Evolutionary conservation across 2,888 invertebrate genomes (phyloP).

Genomic region (Camponotus fellah): DNA sequence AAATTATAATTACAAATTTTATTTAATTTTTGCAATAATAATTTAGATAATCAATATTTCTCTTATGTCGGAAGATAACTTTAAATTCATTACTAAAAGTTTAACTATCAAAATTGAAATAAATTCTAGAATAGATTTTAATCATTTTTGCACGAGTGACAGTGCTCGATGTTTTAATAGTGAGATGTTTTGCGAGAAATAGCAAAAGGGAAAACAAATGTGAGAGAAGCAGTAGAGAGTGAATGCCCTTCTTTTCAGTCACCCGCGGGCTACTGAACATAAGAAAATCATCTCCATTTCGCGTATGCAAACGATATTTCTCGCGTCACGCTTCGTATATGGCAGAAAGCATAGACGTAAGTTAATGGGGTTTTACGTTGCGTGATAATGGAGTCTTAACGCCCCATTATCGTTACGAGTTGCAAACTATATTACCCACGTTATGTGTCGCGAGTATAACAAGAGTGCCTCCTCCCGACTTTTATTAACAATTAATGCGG

Average conservation of each 20-base stretch:
- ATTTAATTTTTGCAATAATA: background rate
- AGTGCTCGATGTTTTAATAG: background rate
- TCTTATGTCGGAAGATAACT: background rate
- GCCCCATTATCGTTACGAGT: slow-evolving; percentile 65
- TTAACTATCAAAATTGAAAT: slow-evolving; percentile 5
- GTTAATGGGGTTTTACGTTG: slow-evolving; percentile 63
- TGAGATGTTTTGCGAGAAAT: background rate
- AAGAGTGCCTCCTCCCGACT: slow-evolving; percentile 51
- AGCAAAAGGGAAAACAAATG: background rate
- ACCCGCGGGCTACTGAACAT: background rate
- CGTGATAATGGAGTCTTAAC: slow-evolving; percentile 65
- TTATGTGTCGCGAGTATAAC: slow-evolving; percentile 54
- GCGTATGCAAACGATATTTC: slow-evolving; percentile 50
- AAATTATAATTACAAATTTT: slow-evolving; percentile 8
- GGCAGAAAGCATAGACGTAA: slow-evolving; percentile 53
- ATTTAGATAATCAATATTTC: background rate
- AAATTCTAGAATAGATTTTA: background rate
- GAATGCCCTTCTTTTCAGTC: slow-evolving; percentile 6
- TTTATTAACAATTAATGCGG: slow-evolving; percentile 63
- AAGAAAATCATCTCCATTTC: slow-evolving; percentile 42
- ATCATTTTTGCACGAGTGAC: background rate
- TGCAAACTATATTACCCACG: slow-evolving; percentile 64
- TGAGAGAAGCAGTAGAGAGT: background rate
- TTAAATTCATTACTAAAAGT: background rate
- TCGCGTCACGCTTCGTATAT: slow-evolving; percentile 47